These are phyloP conservation scores for Bacillus rossius DNA, from an alignment of 1,140 invertebrate genomes.

Conservation along the genomic window DNA sequence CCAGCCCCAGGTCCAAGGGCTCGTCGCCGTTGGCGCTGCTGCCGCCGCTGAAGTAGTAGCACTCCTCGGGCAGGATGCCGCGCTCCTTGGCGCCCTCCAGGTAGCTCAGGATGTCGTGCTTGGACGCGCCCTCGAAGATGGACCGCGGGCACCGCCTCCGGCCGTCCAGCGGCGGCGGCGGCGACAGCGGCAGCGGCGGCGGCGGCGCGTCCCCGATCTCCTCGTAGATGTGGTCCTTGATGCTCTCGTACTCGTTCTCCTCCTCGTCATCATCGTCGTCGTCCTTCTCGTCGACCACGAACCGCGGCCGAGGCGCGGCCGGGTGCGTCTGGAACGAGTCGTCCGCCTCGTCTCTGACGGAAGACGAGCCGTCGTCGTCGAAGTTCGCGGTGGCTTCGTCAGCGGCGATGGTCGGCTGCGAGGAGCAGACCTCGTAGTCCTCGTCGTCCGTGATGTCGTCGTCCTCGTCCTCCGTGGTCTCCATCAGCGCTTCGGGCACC, in stretches of 20 bases:
- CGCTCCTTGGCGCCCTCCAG: slow-evolving; percentile 78
- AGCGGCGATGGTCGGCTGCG: no score
- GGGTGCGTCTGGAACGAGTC: no score
- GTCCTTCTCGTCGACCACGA: not conserved
- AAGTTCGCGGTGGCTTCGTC: no score
- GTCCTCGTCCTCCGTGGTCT: slow-evolving; percentile 9
- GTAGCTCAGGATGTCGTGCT: slow-evolving; percentile 84
- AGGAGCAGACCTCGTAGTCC: no score
- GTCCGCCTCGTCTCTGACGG: no score
- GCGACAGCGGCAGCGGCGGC: slow-evolving; percentile 65
- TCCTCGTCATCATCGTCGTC: slow-evolving; percentile 32
- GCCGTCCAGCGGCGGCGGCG: slow-evolving; percentile 51
- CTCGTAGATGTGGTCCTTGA: slow-evolving; percentile 83
- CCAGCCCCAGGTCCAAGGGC: slow-evolving; percentile 26
- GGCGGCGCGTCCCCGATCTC: slow-evolving; percentile 69
- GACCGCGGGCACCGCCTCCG: slow-evolving; percentile 42
- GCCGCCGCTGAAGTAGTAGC: slow-evolving; percentile 5
- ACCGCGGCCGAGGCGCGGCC: not conserved
- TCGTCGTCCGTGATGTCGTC: slow-evolving; percentile 13
- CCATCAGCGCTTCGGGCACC: not conserved
- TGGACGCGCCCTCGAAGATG: slow-evolving; percentile 79
- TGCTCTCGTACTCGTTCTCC: slow-evolving; percentile 70
- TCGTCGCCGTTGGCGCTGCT: slow-evolving; percentile 42
- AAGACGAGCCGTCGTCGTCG: no score
- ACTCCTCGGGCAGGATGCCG: slow-evolving; percentile 47